Evolutionary conservation across 2,888 invertebrate species (phyloP).

Genomic region (Caenorhabditis doughertyi): DNA sequence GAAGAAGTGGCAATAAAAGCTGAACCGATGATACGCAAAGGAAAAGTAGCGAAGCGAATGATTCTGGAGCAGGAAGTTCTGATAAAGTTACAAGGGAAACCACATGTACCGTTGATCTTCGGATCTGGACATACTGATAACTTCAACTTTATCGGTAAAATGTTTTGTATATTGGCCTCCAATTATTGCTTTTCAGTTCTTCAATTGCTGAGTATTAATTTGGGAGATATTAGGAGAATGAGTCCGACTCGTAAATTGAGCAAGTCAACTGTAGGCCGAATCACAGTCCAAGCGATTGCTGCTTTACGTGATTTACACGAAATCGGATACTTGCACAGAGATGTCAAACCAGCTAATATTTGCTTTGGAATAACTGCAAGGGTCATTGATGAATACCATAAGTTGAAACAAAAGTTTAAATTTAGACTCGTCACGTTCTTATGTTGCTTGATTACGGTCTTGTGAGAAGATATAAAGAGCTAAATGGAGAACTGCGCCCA

Average conservation of each 20-base stretch:
- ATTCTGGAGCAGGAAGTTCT: conserved; percentile 75
- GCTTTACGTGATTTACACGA: conserved; percentile 77
- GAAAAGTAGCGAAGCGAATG: conserved; percentile 73
- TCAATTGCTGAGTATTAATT: conserved; percentile 75
- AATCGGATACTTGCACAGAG: conserved; percentile 74
- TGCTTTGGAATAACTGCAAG: conserved; percentile 73
- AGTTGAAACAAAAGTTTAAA: neutral
- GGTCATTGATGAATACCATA: conserved; percentile 10
- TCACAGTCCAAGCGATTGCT: conserved; percentile 68
- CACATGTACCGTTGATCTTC: conserved; percentile 73
- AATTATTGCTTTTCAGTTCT: too few relatives aligned
- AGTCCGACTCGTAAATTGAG: conserved; percentile 71
- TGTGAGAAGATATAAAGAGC: conserved; percentile 70
- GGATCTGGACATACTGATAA: conserved; percentile 68
- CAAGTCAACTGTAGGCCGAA: conserved; percentile 40
- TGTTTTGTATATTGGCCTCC: too few relatives aligned
- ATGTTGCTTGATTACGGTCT: conserved; percentile 74
- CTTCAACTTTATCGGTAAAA: conserved; percentile 64
- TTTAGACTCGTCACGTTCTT: conserved; percentile 70
- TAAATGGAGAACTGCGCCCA: conserved; percentile 65
- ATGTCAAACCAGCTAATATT: conserved; percentile 77
- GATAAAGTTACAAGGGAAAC: conserved; percentile 71
- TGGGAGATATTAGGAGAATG: conserved; percentile 75
- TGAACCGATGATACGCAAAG: conserved; percentile 69
- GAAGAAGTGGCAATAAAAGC: conserved; percentile 76